phyloP scores from a whole-genome alignment of 2,888 invertebrate genomes.

The Nomada ferruginata region DNA sequence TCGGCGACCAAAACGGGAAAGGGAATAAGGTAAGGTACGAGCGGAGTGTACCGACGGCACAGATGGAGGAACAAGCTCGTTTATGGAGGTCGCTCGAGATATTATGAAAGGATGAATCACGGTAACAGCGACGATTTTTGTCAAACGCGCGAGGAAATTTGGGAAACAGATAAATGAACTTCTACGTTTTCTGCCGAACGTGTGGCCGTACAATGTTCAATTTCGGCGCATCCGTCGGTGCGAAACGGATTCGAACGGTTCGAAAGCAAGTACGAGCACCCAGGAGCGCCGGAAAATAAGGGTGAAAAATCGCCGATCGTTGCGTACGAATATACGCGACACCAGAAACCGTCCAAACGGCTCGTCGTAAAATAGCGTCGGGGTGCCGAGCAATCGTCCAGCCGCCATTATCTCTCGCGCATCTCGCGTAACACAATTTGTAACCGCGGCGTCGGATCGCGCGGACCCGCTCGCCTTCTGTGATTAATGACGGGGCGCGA shows the following conservation, averaged over 20 bases:
- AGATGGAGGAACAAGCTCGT: conserved; percentile 47
- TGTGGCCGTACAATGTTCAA: neutral
- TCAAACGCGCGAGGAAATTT: neutral
- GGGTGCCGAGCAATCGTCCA: conserved; percentile 43
- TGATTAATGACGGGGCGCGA: conserved; percentile 76
- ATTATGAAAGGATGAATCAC: conserved; percentile 49
- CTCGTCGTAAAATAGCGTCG: conserved; percentile 58
- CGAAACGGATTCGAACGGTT: neutral
- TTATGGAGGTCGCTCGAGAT: conserved; percentile 28
- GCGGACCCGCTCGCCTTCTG: conserved; percentile 68
- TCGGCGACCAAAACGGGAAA: conserved; percentile 43
- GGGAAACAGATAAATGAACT: conserved; percentile 3
- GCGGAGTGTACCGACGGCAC: conserved; percentile 7
- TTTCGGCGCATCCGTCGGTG: neutral
- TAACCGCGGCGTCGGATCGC: conserved; percentile 66
- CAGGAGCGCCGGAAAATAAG: neutral
- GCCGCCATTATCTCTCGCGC: conserved; percentile 70
- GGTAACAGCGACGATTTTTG: neutral
- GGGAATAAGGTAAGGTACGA: conserved; percentile 36
- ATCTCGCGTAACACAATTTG: conserved; percentile 76
- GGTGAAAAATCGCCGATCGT: conserved; percentile 27
- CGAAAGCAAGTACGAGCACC: too few species aligned
- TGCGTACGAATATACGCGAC: neutral
- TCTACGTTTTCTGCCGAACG: neutral
- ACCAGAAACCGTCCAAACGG: conserved; percentile 59